These are phyloP conservation scores for Epiblema foenella DNA, from an alignment of 2,888 invertebrate species.

Conservation along the genomic window DNA sequence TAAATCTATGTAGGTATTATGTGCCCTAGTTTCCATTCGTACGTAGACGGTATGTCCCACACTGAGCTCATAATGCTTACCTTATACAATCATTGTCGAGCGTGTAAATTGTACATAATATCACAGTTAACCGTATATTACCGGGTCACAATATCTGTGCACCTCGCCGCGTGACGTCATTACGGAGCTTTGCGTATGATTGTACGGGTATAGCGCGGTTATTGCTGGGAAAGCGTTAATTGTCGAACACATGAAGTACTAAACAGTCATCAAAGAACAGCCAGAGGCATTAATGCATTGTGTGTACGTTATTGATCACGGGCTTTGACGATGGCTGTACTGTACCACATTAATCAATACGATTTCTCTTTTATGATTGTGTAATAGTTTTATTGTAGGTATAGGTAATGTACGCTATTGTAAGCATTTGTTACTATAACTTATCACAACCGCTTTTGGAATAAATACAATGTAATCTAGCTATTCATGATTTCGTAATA, in stretches of 20 bases:
- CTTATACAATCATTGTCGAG: neutral
- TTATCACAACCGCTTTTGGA: too few species aligned
- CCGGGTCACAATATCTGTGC: too few species aligned
- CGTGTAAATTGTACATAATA: too few species aligned
- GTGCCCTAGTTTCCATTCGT: neutral
- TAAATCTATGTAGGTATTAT: neutral
- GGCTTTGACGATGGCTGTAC: neutral
- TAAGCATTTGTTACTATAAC: too few species aligned
- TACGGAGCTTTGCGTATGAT: too few species aligned
- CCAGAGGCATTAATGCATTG: neutral
- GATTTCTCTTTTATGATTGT: slow-evolving; percentile 16
- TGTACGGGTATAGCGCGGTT: too few species aligned
- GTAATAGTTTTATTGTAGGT: neutral
- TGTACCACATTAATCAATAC: slow-evolving; percentile 9
- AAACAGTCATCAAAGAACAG: slow-evolving; percentile 14
- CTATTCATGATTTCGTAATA: too few species aligned
- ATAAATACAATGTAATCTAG: too few species aligned
- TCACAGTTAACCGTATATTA: too few species aligned
- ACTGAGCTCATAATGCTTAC: neutral
- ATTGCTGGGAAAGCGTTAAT: neutral
- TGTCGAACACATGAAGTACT: neutral
- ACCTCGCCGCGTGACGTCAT: too few species aligned
- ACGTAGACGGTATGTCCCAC: neutral
- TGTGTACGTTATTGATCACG: slow-evolving; percentile 11
- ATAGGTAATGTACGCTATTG: too few species aligned